Base-by-base conservation (phyloP, 2,113 vertebrate genomes). In the Brienomyrus longianalis region DNA sequence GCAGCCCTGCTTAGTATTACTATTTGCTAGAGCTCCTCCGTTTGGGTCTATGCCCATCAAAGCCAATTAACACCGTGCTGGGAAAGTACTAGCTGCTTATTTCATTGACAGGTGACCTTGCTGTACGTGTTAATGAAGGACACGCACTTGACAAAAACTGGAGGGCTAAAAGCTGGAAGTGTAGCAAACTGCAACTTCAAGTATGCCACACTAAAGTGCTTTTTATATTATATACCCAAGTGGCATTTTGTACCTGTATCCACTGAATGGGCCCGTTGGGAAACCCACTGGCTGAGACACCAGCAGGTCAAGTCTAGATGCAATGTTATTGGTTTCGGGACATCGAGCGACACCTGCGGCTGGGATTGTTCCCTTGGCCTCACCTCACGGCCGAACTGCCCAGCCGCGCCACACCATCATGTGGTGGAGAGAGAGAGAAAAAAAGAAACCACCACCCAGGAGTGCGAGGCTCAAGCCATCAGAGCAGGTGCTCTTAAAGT, bases 321-420 rank as follows among this genome's bases (percentile, higher is more conserved):
- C 10, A 70, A 1, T 31, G n/a, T 70, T 31, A 27, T 13, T n/a
- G 62, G 62, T 3, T 27, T 10, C 13, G 10, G 62, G 62, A 70
- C 3, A 3, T 3, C 31, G n/a, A 3, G 3, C 15, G 11, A 52
- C 51, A 54, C 13, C 51, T 54, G 3, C 51, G 3, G 51, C 15
- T 3, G 13, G 51, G 2, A 3, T 13, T 0, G 27, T 4, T 31
- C 62, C 9, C 62, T 31, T 13, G 3, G 10, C 27, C 62, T 70
- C n/a, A 2, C 6, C 0, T n/a, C 2, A n/a, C 0, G 56, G 0
- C 8, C 0, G 6, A 13, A 3, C 5, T 13, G 10, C 10, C n/a
- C n/a, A 13, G 2, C 10, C 5, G 7, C 0, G 1, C 31, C 70
- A 77, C 17, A 17, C 1, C 27, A 54, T 54, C 51, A 54, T 2